Evolutionary conservation across 1,140 invertebrate genomes (phyloP).

Genomic region (Trypoxylus dichotomus): DNA sequence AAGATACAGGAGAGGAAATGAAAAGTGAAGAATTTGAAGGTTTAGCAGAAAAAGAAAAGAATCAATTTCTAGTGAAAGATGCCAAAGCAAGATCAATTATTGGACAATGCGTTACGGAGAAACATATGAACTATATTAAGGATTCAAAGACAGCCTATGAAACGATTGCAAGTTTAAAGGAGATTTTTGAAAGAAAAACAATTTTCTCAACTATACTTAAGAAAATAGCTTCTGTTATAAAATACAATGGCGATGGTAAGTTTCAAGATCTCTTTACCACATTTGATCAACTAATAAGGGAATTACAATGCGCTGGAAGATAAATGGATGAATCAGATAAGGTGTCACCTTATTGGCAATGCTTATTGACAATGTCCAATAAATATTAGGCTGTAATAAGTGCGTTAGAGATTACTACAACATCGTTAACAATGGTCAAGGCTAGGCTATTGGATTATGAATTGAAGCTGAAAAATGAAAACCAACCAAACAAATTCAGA

Average conservation of each 20-base stretch:
- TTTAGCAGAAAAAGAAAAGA: neutral
- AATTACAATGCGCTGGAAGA: neutral
- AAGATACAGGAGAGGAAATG: neutral
- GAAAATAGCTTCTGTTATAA: neutral
- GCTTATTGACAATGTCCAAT: neutral
- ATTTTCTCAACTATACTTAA: neutral
- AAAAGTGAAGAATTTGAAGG: neutral
- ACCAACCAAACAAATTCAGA: neutral
- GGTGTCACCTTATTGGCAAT: constrained; percentile 9
- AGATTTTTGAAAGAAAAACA: constrained; percentile 15
- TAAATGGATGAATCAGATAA: constrained; percentile 16
- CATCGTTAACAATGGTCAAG: neutral
- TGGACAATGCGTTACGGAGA: neutral
- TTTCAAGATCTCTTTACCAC: constrained; percentile 10
- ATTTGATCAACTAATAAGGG: constrained; percentile 10
- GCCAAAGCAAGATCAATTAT: constrained; percentile 13
- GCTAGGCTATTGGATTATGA: neutral
- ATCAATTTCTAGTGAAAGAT: neutral
- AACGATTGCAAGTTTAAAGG: neutral
- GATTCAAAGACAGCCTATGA: neutral
- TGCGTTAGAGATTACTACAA: constrained; percentile 1
- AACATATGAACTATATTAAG: constrained; percentile 10
- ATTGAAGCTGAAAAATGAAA: neutral
- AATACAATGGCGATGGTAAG: neutral
- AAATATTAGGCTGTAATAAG: neutral